Conservation (phyloP, 2,113 vertebrate species). For the Eubucco bourcierii region DNA sequence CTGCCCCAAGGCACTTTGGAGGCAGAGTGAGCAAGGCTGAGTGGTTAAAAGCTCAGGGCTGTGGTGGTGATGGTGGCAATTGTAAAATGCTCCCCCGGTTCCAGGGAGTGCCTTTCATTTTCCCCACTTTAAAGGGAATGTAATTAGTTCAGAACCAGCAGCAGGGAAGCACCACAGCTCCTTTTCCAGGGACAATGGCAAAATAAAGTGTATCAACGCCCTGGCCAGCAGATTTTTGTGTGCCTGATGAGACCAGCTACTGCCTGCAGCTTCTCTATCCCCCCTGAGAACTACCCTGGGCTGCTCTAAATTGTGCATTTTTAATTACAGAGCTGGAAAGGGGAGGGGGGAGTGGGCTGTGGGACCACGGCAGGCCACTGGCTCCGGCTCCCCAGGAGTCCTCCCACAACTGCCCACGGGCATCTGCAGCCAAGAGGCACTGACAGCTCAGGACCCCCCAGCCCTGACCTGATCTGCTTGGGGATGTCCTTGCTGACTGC, state of each 20-base stretch:
- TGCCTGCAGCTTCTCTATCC: not conserved
- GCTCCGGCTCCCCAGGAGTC: not conserved
- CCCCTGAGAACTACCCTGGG: not conserved
- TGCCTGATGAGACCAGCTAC: not conserved
- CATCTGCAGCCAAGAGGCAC: not conserved
- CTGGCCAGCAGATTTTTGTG: not conserved
- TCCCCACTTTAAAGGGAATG: conserved; percentile 15
- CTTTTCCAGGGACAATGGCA: conserved; percentile 33
- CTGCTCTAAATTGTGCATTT: not conserved
- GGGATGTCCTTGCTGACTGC: too few relatives aligned
- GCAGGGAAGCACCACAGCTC: not conserved
- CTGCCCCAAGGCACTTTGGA: not conserved
- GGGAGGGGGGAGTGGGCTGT: too few relatives aligned
- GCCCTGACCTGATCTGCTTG: not conserved
- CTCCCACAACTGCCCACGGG: not conserved
- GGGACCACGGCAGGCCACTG: too few relatives aligned
- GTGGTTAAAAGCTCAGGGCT: not conserved
- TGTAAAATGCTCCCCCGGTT: conserved; percentile 25
- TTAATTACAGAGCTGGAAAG: not conserved
- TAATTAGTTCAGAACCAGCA: conserved; percentile 37
- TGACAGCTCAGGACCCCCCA: fast-evolving
- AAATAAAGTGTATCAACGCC: conserved; percentile 6
- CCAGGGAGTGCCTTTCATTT: conserved; percentile 22
- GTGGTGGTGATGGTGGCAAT: not conserved
- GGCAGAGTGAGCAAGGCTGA: not conserved